Conservation (phyloP, 2,888 invertebrate species). For the Apomyelois bistriatella region DNA sequence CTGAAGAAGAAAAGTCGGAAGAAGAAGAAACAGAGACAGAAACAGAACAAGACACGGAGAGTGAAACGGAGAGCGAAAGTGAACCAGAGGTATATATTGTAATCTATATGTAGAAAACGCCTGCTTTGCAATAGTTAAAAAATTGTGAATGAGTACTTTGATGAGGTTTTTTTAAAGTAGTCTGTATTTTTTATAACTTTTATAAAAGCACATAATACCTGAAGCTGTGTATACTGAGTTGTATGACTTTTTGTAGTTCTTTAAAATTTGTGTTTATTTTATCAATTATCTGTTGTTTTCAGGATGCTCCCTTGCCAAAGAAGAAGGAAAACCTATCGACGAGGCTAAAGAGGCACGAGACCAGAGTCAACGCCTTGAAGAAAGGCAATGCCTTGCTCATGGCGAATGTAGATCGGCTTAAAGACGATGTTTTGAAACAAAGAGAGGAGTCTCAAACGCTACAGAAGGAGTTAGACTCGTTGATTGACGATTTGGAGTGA, state of each 20-base stretch:
- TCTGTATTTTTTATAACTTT: too few relatives aligned
- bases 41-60: conserved; percentile 84
- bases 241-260: too few relatives aligned
- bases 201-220: too few relatives aligned
- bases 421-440: conserved; percentile 91
- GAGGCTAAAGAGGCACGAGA: conserved; percentile 87
- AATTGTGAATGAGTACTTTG: too few relatives aligned
- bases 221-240: too few relatives aligned
- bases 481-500: conserved; percentile 91
- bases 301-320: conserved; percentile 84
- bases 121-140: too few relatives aligned
- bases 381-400: conserved; percentile 93
- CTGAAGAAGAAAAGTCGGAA: conserved; percentile 79
- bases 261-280: background rate
- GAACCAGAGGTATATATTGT: conserved; percentile 80
- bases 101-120: background rate
- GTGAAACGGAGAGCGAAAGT: conserved; percentile 83
- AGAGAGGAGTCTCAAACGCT: conserved; percentile 88
- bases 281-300: conserved; percentile 21
- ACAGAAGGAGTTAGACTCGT: conserved; percentile 91
- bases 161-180: too few relatives aligned
- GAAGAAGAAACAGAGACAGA: conserved; percentile 83
- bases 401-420: conserved; percentile 92
- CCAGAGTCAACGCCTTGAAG: conserved; percentile 87
- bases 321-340: conserved; percentile 83